Conservation (phyloP, 2,113 vertebrate species). For the Osmerus mordax region DNA sequence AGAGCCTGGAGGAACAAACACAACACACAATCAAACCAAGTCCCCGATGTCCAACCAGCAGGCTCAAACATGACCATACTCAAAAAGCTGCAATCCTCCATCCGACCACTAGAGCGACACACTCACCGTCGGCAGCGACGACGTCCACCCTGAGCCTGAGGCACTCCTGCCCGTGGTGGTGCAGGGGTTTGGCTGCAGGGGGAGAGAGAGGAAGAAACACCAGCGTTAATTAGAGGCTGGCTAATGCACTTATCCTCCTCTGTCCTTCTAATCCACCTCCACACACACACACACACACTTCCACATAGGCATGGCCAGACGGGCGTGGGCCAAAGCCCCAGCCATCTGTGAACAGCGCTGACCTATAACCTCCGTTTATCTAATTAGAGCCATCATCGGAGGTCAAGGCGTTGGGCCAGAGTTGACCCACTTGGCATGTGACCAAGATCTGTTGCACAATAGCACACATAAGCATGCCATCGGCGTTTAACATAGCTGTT, state of each 20-base stretch:
- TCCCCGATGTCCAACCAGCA: neutral
- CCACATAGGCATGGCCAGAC: neutral
- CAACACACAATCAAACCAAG: slow-evolving; percentile 15
- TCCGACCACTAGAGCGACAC: neutral
- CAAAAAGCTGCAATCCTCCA: neutral
- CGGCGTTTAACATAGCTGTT: too few relatives aligned
- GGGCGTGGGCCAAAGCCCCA: slow-evolving; percentile 41
- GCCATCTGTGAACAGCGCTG: slow-evolving; percentile 57
- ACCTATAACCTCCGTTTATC: slow-evolving; percentile 55
- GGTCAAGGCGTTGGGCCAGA: too few relatives aligned
- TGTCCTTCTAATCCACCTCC: slow-evolving; percentile 57
- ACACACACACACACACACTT: slow-evolving; percentile 15
- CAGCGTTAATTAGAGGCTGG: slow-evolving; percentile 54
- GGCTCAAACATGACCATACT: neutral
- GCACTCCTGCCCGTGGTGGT: slow-evolving; percentile 81
- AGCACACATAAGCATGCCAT: slow-evolving; percentile 3
- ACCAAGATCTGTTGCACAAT: neutral
- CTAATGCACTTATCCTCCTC: slow-evolving; percentile 60
- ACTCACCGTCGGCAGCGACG: slow-evolving; percentile 80
- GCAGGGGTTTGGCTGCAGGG: slow-evolving; percentile 83
- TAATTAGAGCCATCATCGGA: slow-evolving; percentile 60
- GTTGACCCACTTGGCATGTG: neutral
- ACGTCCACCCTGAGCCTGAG: slow-evolving; percentile 83
- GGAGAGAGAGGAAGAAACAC: slow-evolving; percentile 32
- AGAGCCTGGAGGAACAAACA: slow-evolving; percentile 59